Conservation (phyloP, 2,888 invertebrate species). For the Tribolium freemani region DNA sequence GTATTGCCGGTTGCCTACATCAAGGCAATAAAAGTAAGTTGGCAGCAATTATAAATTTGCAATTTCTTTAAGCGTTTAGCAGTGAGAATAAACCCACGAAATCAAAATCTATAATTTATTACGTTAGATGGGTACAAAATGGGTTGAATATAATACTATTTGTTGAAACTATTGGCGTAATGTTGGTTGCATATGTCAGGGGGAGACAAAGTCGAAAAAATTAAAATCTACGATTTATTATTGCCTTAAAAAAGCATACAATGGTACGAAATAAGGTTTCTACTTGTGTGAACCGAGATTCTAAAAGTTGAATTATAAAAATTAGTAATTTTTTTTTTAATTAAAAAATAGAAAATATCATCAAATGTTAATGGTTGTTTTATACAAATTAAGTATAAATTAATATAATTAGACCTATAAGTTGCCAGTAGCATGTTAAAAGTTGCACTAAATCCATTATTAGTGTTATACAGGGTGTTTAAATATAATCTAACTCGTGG, state of each 20-base stretch:
- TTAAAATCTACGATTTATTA: constrained; percentile 11
- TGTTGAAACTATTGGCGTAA: too few species aligned
- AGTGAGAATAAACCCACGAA: too few species aligned
- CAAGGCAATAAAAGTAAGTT: too few species aligned
- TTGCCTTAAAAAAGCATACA: constrained; percentile 11
- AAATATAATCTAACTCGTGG: background rate
- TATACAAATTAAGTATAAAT: constrained; percentile 2
- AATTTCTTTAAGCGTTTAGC: too few species aligned
- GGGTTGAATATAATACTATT: too few species aligned
- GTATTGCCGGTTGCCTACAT: too few species aligned
- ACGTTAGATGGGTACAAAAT: too few species aligned
- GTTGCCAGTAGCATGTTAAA: constrained; percentile 7
- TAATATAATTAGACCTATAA: constrained; percentile 3
- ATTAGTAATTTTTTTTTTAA: constrained; percentile 23
- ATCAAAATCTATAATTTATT: too few species aligned
- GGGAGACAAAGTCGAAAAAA: background rate
- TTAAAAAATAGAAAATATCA: constrained; percentile 19
- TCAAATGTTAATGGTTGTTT: constrained; percentile 17
- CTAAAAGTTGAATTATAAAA: constrained; percentile 3
- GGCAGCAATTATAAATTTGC: too few species aligned
- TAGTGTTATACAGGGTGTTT: constrained; percentile 18
- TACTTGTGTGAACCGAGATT: background rate
- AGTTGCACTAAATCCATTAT: constrained; percentile 8
- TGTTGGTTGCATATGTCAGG: too few species aligned
- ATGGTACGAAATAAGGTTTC: background rate